Base-by-base conservation (phyloP, 1,140 invertebrate species). In the silkworm (Bombyx mori) region DNA sequence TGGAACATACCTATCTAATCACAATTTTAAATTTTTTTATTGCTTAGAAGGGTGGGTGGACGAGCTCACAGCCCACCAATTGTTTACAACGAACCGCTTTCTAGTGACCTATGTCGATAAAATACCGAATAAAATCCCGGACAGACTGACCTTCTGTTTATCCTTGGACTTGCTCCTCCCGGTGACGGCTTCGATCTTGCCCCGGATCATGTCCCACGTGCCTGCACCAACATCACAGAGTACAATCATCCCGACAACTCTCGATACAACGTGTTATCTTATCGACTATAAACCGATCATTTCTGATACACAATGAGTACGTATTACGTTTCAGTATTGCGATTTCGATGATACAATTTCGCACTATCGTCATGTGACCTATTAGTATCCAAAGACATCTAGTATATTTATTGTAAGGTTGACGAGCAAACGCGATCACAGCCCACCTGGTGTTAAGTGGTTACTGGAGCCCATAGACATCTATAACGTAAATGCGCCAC, bases 141-240 rank as follows among this genome's bases (percentile, higher is more conserved):
- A 46, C 54, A 47, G 12, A 61, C 48, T 45, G 57, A 88, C 87
- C 75, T 88, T 86, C 70, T 88, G 83, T 62, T 89, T 89, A 52
- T 89, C 88, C 65, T 89, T 89, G 10, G 79, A 79, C 73, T 88
- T 88, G 66, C 73, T 82, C 42, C 83, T 69, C 7, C 88, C 86
- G 42, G 88, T 89, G 62, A 89, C 86, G n/a, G 86, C 86, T 63
- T 89, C 86, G 26, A 88, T 80, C 70, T 87, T 89, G 8, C 88
- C 88, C 9, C 84, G 65, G 58, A 89, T 88, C 84, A 88, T 86
- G 74, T 88, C 87, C 88, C 85, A 89, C 44, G 86, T 82, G 56
- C 87, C 87, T 88, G 79, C 61, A 73, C 73, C 58, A 12, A 53
- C 42, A 49, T 18, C 52, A 54, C 44, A 48, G 18, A 44, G 9